These are phyloP conservation scores for Drosophila burlai DNA, from an alignment of 1,140 invertebrate species.

Conservation along the genomic window DNA sequence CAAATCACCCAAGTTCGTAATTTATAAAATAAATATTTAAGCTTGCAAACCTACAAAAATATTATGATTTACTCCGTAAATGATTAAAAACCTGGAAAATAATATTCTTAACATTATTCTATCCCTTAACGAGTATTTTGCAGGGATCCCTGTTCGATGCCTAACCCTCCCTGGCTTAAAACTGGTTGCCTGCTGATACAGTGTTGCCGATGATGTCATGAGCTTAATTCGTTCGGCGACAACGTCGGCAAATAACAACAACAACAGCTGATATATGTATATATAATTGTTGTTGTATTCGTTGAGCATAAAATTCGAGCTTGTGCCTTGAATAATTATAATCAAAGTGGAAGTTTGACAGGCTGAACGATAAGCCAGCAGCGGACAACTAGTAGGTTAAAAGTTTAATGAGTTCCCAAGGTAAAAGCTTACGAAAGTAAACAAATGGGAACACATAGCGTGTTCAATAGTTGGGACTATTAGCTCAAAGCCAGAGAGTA, in stretches of 20 bases:
- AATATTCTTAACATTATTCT: background rate
- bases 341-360: constrained; percentile 50
- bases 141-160: background rate
- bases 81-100: background rate
- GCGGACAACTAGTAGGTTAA: constrained; percentile 58
- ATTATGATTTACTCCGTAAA: background rate
- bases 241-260: constrained; percentile 41
- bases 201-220: constrained; percentile 66
- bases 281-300: constrained; percentile 14
- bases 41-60: background rate
- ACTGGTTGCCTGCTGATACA: constrained; percentile 58
- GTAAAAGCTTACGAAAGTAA: constrained; percentile 73
- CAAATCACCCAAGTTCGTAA: background rate
- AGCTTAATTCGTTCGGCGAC: constrained; percentile 49
- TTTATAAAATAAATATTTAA: background rate
- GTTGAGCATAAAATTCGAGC: constrained; percentile 41
- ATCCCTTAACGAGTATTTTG: background rate
- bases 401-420: constrained; percentile 75
- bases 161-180: constrained; percentile 49
- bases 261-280: constrained; percentile 56
- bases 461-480: constrained; percentile 31
- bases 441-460: constrained; percentile 50
- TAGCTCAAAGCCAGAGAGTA: background rate
- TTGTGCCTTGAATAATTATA: constrained; percentile 55
- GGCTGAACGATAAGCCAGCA: constrained; percentile 45